Conservation (phyloP, 2,888 invertebrate genomes). For the Chalcosyrphus nemorum region DNA sequence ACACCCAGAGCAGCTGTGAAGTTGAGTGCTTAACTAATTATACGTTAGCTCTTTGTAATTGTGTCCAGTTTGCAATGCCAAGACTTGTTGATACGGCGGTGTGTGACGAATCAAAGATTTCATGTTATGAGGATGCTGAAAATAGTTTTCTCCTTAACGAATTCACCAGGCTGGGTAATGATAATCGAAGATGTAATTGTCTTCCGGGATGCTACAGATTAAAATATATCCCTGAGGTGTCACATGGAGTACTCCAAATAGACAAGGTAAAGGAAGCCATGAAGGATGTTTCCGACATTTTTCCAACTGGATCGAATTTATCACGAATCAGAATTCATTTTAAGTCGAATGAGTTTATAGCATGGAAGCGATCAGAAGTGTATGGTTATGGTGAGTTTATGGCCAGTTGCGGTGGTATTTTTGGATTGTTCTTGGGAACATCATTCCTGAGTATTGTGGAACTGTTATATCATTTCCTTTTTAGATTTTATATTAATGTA, state of each 20-base stretch:
- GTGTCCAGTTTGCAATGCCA: slow-evolving; percentile 88
- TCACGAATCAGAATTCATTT: slow-evolving; percentile 86
- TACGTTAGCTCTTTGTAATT: slow-evolving; percentile 84
- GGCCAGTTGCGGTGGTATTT: slow-evolving; percentile 87
- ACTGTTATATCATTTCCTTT: too few species aligned
- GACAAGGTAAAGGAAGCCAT: too few species aligned
- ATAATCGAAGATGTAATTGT: too few species aligned
- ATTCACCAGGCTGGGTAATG: too few species aligned
- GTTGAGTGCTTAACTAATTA: slow-evolving; percentile 88
- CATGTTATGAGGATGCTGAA: slow-evolving; percentile 78
- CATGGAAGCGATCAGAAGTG: slow-evolving; percentile 86
- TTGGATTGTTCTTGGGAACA: slow-evolving; percentile 83
- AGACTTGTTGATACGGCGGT: slow-evolving; percentile 79
- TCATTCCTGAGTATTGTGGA: slow-evolving; percentile 74
- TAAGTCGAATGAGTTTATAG: slow-evolving; percentile 87
- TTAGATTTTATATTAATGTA: too few species aligned
- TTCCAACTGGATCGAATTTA: slow-evolving; percentile 81
- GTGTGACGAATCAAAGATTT: slow-evolving; percentile 80
- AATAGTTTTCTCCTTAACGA: too few species aligned
- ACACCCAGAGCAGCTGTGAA: slow-evolving; percentile 88
- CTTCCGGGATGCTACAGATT: too few species aligned
- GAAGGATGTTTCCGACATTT: too few species aligned
- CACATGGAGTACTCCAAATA: too few species aligned
- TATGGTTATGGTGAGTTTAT: slow-evolving; percentile 87
- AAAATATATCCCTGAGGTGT: too few species aligned